Percentiles rank a stretch among this genome's conserved stretches.
Evolutionary conservation across 1,140 invertebrate genomes (phyloP).

Genomic region (Mizuhopecten yessoensis): DNA sequence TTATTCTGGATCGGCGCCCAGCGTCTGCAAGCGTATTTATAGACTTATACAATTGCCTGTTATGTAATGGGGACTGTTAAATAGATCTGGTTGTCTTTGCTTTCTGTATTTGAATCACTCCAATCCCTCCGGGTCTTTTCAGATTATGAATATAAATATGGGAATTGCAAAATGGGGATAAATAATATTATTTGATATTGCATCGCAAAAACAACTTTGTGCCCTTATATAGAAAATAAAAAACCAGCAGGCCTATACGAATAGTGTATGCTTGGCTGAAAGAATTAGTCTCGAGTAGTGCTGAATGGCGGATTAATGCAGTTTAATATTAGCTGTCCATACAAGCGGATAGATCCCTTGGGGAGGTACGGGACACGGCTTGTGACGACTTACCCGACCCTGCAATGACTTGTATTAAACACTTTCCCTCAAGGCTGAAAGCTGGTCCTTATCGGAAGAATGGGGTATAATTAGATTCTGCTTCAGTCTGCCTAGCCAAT

Average conservation of each 20-base stretch:
- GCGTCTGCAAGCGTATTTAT: background rate
- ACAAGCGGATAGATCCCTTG: background rate
- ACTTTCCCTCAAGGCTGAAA: background rate
- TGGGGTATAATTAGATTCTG: background rate
- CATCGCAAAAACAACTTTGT: background rate
- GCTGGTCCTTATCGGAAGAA: background rate
- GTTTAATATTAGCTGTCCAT: background rate
- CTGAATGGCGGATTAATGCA: background rate
- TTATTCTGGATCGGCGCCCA: background rate
- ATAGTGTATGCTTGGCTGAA: background rate
- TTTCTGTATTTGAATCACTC: background rate
- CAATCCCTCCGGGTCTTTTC: background rate
- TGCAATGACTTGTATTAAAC: background rate
- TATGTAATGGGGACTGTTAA: background rate
- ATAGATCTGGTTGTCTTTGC: background rate
- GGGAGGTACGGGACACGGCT: background rate
- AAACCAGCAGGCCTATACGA: background rate
- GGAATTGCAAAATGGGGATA: background rate
- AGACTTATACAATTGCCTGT: background rate
- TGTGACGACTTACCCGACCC: background rate
- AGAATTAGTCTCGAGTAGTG: background rate
- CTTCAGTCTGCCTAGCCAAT: background rate
- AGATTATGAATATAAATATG: constrained; percentile 18
- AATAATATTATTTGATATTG: too few species aligned
- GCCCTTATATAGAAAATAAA: background rate